Conservation (phyloP, 2,113 vertebrate genomes). For the Pelecanoides urinatrix region DNA sequence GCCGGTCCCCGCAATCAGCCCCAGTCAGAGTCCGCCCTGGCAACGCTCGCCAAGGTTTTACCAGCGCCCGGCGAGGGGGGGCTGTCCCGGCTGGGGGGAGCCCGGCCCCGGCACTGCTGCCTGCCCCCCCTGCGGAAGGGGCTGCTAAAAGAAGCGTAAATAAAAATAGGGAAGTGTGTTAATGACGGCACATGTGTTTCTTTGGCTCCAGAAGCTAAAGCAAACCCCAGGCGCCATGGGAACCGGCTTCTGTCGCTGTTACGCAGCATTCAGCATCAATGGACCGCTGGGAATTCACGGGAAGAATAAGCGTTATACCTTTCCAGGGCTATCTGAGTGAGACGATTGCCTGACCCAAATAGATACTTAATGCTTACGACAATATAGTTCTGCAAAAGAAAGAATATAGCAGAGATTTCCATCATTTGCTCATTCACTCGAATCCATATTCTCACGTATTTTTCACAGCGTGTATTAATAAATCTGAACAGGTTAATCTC, state of each 20-base stretch:
- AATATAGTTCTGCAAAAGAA: neutral
- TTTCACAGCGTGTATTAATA: neutral
- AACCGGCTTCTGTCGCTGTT: neutral
- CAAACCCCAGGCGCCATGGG: neutral
- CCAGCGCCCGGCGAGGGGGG: neutral
- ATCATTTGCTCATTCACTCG: neutral
- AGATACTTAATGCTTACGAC: neutral
- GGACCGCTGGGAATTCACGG: neutral
- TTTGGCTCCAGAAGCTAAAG: neutral
- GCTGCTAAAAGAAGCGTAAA: neutral
- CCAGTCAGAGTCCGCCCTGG: neutral
- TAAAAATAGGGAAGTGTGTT: rapidly evolving
- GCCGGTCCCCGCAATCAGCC: rapidly evolving
- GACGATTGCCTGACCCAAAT: neutral
- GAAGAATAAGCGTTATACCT: neutral
- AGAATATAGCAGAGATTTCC: neutral
- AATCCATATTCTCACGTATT: neutral
- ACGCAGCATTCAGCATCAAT: neutral
- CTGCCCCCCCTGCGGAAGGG: rapidly evolving
- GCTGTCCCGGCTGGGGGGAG: neutral
- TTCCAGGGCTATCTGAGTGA: neutral
- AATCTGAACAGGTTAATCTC: neutral
- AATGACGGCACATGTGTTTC: neutral
- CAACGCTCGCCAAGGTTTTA: neutral
- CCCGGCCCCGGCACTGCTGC: neutral